A percentile compares a stretch with the other conserved stretches of the same genome.
These are phyloP conservation scores for Hippolais icterina DNA, from an alignment of 2,113 vertebrate genomes.

Conservation along the genomic window DNA sequence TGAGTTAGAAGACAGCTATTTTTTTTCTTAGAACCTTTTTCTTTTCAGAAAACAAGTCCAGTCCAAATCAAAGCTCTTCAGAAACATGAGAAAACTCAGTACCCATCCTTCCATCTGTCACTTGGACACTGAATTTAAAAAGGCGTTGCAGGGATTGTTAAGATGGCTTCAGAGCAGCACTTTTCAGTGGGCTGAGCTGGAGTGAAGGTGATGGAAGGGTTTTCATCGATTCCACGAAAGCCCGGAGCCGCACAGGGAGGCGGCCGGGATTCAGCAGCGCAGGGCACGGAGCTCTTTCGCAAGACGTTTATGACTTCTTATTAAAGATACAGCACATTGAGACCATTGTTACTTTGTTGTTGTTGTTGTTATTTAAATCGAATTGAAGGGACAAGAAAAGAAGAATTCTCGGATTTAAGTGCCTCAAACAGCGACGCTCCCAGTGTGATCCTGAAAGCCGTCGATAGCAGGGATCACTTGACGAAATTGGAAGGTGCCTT, in stretches of 20 bases:
- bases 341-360: not conserved
- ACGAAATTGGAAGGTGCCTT: constrained; percentile 66
- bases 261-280: not conserved
- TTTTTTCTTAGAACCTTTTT: not conserved
- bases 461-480: constrained; percentile 65
- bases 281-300: not conserved
- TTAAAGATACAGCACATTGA: not conserved
- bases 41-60: constrained; percentile 2
- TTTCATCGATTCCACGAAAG: not conserved
- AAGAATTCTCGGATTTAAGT: constrained; percentile 27
- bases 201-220: not conserved
- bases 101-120: not conserved
- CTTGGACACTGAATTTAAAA: not conserved
- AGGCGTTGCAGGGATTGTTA: not conserved
- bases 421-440: constrained; percentile 49
- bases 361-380: not conserved
- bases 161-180: not conserved
- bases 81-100: not conserved
- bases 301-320: constrained; percentile 1
- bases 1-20: not conserved
- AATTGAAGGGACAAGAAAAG: constrained; percentile 7
- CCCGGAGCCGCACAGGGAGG: not conserved
- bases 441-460: constrained; percentile 42
- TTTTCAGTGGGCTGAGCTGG: not conserved
- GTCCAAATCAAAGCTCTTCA: not conserved